Conservation (phyloP, 2,888 invertebrate species). For the Saturnia japonica region DNA sequence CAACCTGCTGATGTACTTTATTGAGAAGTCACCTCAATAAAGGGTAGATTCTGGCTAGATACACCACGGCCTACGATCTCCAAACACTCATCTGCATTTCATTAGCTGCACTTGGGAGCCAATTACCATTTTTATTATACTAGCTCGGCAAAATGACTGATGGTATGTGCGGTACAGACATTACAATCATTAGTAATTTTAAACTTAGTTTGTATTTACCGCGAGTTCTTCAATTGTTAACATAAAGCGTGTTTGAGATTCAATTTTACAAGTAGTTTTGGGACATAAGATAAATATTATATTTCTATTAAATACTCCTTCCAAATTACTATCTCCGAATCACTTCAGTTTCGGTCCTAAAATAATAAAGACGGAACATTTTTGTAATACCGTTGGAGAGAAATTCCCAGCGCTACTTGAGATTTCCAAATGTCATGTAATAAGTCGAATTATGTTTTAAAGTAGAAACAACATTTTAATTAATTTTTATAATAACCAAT, state of each 20-base stretch:
- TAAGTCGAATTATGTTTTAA: not conserved
- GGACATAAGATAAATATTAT: not conserved
- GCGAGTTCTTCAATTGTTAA: not conserved
- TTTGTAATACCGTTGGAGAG: not conserved
- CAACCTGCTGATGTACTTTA: too few relatives aligned
- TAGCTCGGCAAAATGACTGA: too few relatives aligned
- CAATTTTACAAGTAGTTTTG: not conserved
- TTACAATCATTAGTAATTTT: too few relatives aligned
- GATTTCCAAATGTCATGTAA: not conserved
- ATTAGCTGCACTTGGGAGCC: too few relatives aligned
- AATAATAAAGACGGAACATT: not conserved
- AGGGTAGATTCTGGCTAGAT: too few relatives aligned
- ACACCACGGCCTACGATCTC: too few relatives aligned
- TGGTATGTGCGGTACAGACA: too few relatives aligned
- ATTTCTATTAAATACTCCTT: not conserved
- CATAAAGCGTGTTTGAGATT: not conserved
- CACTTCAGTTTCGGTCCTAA: not conserved
- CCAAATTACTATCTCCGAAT: not conserved
- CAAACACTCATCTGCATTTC: too few relatives aligned
- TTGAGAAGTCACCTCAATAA: too few relatives aligned
- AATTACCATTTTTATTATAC: too few relatives aligned
- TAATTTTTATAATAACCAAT: slow-evolving; percentile 1
- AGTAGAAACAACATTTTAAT: not conserved
- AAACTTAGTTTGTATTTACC: not conserved
- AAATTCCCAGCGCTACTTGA: not conserved